These are phyloP conservation scores for Nyctereutes procyonoides DNA, from an alignment of 2,113 vertebrate genomes.

Conservation along the genomic window DNA sequence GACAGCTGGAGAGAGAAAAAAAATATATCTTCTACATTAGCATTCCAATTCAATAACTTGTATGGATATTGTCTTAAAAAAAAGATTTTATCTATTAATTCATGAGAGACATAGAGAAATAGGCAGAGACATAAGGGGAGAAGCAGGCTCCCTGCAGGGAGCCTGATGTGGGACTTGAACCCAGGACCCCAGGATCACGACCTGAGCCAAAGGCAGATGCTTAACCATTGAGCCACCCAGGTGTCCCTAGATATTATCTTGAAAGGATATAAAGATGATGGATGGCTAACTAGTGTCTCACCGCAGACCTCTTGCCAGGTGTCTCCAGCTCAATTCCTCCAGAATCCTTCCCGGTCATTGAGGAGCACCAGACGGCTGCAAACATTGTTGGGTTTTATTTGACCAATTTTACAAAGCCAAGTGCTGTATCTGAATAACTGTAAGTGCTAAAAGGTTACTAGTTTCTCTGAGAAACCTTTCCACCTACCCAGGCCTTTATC, in stretches of 20 bases:
- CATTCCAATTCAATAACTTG: neutral
- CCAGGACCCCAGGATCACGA: no score
- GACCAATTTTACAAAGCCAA: neutral
- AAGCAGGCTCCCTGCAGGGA: no score
- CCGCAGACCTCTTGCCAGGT: no score
- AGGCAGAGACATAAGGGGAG: no score
- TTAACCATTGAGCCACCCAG: no score
- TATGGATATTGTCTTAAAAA: neutral
- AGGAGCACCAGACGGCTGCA: neutral
- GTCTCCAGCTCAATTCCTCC: neutral
- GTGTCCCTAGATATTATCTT: no score
- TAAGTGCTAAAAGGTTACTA: no score
- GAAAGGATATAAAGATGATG: neutral
- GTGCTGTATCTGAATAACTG: no score
- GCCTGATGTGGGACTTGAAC: no score
- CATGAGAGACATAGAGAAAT: no score
- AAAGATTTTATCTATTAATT: no score
- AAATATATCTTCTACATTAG: fast-evolving
- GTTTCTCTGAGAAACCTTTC: neutral
- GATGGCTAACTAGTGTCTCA: fast-evolving
- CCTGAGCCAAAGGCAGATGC: no score
- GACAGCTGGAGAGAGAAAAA: neutral
- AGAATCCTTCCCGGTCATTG: fast-evolving
- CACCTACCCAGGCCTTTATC: neutral
- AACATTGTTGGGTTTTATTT: neutral